Percentiles rank a stretch among this genome's conserved stretches.
Evolutionary conservation across 1,140 invertebrate genomes (phyloP).

Genomic region (Drosophila virilis): DNA sequence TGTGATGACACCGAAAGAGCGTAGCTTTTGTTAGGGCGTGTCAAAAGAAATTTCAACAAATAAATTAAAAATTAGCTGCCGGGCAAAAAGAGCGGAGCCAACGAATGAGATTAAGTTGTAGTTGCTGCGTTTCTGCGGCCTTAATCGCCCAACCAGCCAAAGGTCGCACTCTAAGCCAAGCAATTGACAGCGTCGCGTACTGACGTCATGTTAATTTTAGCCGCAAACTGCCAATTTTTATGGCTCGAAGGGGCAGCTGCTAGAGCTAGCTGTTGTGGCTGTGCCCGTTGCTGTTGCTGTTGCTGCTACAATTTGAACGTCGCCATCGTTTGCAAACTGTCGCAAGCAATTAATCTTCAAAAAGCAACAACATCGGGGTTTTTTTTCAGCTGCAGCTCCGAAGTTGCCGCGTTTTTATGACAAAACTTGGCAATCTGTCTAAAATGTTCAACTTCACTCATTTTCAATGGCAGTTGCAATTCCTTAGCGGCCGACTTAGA

Average conservation of each 20-base stretch:
- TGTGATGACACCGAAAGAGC: slow-evolving; percentile 73
- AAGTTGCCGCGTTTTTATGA: slow-evolving; percentile 49
- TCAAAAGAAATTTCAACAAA: slow-evolving; percentile 76
- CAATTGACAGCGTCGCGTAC: slow-evolving; percentile 32
- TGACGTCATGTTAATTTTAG: slow-evolving; percentile 54
- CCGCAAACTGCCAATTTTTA: slow-evolving; percentile 69
- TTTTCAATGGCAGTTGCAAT: slow-evolving; percentile 74
- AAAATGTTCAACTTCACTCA: slow-evolving; percentile 73
- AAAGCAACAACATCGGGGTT: slow-evolving; percentile 49
- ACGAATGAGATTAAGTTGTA: slow-evolving; percentile 60
- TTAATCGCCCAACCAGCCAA: slow-evolving; percentile 41
- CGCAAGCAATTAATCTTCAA: slow-evolving; percentile 83
- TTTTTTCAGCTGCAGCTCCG: slow-evolving; percentile 27
- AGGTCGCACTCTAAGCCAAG: slow-evolving; percentile 43
- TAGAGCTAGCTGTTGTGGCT: neutral
- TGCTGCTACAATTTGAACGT: slow-evolving; percentile 52
- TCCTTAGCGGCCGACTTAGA: slow-evolving; percentile 68
- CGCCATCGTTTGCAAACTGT: slow-evolving; percentile 64
- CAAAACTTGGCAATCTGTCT: slow-evolving; percentile 81
- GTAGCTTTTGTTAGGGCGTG: slow-evolving; percentile 70
- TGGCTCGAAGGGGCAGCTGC: slow-evolving; percentile 60
- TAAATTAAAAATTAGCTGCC: slow-evolving; percentile 57
- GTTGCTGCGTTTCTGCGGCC: slow-evolving; percentile 50
- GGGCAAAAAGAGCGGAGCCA: slow-evolving; percentile 17
- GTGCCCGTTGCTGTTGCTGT: slow-evolving; percentile 7